Evolutionary conservation across 2,113 vertebrate species (phyloP), one percentile per base, ranked within the genome.

Genomic region (Melospiza georgiana): DNA sequence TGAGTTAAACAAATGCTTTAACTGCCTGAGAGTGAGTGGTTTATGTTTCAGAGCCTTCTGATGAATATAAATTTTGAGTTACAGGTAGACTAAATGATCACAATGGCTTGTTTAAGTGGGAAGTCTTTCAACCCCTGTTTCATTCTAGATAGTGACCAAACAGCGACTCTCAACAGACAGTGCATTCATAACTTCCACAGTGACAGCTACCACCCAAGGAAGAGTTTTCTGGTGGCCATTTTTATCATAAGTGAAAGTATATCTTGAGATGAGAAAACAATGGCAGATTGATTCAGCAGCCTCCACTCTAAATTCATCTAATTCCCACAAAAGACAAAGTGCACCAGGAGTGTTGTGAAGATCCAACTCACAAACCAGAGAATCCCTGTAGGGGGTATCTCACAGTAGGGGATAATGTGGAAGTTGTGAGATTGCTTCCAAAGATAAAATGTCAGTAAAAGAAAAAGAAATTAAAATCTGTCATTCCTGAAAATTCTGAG

Each of bases 291-390:
- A 51, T 66, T 73, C 46, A 59, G 13, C 33, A 71, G 9, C 58
- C 15, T 23, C 3, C 12, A 11, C 2, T 7, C 5, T 37, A 49
- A 74, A 49, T 44, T 71, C 2, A 43, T 5, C 11, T 41, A 58
- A 63, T 37, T 87, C 2, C 17, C 10, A 27, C 30, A 35, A 52
- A 77, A 48, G 55, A 6, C 15, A 43, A 17, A 19, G 21, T 19
- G 3, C 6, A 15, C 8, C 5, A 21, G 24, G 1, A 12, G 1
- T 1, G 4, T 28, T 83, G 4, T 52, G 41, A 52, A 19, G 17
- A 28, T 61, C 11, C 39, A 24, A 4, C 23, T 81, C 55, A 65
- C 18, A 72, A 54, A 55, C 3, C 20, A 82, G 11, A 35, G 30
- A 76, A 31, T 68, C 27, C 65, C 37, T 49, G 24, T 2, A 39